Percentiles rank a stretch among this genome's conserved stretches.
Conservation (phyloP, 2,888 invertebrate species). For the Harpalus rufipes region DNA sequence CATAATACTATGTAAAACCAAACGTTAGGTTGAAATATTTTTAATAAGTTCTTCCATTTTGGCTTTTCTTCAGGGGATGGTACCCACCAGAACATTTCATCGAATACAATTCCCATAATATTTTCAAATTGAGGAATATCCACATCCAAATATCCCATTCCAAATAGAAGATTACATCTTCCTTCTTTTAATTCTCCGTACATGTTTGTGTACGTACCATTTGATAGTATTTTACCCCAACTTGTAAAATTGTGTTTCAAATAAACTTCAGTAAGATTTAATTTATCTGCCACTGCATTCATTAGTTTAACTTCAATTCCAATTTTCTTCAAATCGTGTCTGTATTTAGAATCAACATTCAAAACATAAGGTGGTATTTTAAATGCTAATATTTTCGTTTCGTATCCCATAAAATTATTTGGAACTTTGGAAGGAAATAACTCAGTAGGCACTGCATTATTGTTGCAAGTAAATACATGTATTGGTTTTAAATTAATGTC, state of each 20-base stretch:
- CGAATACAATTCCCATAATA: conserved; percentile 39
- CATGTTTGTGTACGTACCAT: conserved; percentile 66
- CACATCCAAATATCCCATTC: conserved; percentile 15
- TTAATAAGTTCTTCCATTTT: conserved; percentile 60
- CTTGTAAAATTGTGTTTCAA: conserved; percentile 1
- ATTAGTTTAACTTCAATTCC: conserved; percentile 48
- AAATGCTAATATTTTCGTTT: conserved; percentile 7
- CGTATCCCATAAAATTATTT: conserved; percentile 13
- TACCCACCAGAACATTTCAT: conserved; percentile 57
- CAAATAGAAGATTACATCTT: conserved; percentile 58
- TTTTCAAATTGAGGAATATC: conserved; percentile 33
- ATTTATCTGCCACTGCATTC: conserved; percentile 42
- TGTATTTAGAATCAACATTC: background rate
- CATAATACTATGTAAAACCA: background rate
- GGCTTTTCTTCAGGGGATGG: conserved; percentile 47
- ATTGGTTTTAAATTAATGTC: background rate
- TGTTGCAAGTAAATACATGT: background rate
- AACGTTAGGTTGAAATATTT: conserved; percentile 46
- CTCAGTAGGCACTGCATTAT: background rate
- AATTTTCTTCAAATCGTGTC: conserved; percentile 17
- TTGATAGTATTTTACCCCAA: conserved; percentile 62
- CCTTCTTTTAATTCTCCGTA: conserved; percentile 33
- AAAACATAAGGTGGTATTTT: conserved; percentile 35
- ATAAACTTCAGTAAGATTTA: conserved; percentile 44
- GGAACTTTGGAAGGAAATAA: conserved; percentile 11